Evolutionary conservation across 37 sponge, comb jelly and placozoan species (phyloP).

Genomic region (Hormiphora californensis): DNA sequence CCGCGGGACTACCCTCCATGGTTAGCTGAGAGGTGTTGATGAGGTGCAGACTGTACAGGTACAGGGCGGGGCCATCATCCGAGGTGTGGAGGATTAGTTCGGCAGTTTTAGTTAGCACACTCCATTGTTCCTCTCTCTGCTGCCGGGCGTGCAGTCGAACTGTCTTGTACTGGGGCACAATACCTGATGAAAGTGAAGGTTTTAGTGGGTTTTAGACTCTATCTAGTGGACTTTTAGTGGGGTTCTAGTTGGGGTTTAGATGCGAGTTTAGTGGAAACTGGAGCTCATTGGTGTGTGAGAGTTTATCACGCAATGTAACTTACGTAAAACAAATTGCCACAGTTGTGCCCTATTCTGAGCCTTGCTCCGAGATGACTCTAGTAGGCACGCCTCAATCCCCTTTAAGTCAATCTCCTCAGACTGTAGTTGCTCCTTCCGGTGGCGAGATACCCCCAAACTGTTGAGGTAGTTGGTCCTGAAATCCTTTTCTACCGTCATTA

Average conservation of each 20-base stretch:
- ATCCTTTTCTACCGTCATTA: constrained; percentile 14
- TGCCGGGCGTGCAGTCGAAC: neutral
- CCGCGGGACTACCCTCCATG: too few relatives aligned
- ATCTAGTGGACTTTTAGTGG: too few relatives aligned
- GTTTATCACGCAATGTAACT: too few relatives aligned
- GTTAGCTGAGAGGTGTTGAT: neutral
- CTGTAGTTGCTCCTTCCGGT: neutral
- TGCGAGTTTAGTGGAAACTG: too few relatives aligned
- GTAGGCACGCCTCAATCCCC: neutral
- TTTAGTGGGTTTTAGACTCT: too few relatives aligned
- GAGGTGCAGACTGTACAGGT: constrained; percentile 13
- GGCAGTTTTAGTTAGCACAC: neutral
- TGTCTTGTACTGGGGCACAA: constrained; percentile 12
- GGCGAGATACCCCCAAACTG: neutral
- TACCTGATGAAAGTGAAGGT: too few relatives aligned
- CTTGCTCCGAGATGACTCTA: neutral
- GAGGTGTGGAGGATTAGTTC: neutral
- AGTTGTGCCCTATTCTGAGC: neutral
- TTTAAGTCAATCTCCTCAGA: constrained; percentile 3
- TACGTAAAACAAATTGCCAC: constrained; percentile 30
- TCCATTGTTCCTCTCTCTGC: neutral
- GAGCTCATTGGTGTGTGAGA: too few relatives aligned
- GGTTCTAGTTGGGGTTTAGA: too few relatives aligned
- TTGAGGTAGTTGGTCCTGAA: neutral
- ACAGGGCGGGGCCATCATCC: neutral